phyloP scores from a whole-genome alignment of 2,113 vertebrate genomes.

The Equus quagga region DNA sequence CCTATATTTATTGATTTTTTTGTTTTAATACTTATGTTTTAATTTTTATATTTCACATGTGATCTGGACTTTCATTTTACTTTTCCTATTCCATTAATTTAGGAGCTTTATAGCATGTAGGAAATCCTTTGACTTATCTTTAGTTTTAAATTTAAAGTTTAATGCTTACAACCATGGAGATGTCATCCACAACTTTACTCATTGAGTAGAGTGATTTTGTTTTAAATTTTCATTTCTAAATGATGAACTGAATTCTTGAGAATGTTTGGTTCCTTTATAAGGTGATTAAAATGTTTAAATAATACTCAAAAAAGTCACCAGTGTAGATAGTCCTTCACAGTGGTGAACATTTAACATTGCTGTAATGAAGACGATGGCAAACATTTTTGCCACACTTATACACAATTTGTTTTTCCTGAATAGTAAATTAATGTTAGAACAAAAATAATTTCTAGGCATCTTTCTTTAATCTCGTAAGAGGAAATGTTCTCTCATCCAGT shows the following conservation, averaged over 20 bases:
- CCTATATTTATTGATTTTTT: background rate
- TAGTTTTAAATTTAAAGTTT: slow-evolving; percentile 27
- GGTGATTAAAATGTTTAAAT: background rate
- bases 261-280: background rate
- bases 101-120: background rate
- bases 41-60: background rate
- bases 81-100: background rate
- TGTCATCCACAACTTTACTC: background rate
- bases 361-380: background rate
- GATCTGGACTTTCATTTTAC: background rate
- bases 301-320: background rate
- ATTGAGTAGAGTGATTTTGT: background rate
- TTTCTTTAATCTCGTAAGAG: background rate
- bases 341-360: background rate
- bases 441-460: background rate
- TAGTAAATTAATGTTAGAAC: background rate
- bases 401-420: background rate
- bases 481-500: background rate
- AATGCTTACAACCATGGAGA: background rate
- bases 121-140: background rate
- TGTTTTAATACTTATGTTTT: background rate
- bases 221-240: background rate
- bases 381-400: background rate
- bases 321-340: background rate
- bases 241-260: background rate